phyloP scores from a whole-genome alignment of 1,140 invertebrate species.

The Antheraea pernyi region DNA sequence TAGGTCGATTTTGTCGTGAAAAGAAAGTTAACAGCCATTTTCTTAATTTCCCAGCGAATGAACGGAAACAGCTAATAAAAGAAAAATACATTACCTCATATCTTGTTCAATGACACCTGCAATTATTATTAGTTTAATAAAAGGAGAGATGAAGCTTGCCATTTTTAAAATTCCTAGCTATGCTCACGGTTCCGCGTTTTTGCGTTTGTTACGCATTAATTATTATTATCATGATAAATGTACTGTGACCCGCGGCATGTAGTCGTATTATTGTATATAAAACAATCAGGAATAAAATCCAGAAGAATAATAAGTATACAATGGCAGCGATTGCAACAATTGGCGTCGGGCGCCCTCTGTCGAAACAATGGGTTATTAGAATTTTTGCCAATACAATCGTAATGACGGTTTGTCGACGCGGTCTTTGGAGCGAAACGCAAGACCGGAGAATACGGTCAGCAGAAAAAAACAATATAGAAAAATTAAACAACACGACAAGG shows the following conservation, averaged over 20 bases:
- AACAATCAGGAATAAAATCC: background rate
- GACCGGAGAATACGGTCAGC: conserved; percentile 19
- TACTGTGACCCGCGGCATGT: background rate
- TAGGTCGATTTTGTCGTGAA: no score
- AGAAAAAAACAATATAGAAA: conserved; percentile 13
- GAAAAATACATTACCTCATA: no score
- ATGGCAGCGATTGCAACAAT: background rate
- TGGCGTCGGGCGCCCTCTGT: conserved; percentile 14
- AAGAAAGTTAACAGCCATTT: no score
- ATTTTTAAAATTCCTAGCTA: no score
- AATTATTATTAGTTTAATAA: no score
- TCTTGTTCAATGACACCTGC: no score
- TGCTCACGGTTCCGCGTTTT: no score
- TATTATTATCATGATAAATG: background rate
- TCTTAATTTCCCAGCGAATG: no score
- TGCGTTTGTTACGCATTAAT: no score
- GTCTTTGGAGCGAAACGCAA: conserved; percentile 24
- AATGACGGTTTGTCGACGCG: conserved; percentile 29
- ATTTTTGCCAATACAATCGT: conserved; percentile 48
- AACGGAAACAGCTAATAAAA: no score
- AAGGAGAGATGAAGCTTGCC: no score
- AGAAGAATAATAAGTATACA: background rate
- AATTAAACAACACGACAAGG: background rate
- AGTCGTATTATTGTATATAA: background rate
- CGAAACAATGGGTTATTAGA: conserved; percentile 56